phyloP scores from a whole-genome alignment of 2,888 invertebrate genomes.

The Rotaria socialis region DNA sequence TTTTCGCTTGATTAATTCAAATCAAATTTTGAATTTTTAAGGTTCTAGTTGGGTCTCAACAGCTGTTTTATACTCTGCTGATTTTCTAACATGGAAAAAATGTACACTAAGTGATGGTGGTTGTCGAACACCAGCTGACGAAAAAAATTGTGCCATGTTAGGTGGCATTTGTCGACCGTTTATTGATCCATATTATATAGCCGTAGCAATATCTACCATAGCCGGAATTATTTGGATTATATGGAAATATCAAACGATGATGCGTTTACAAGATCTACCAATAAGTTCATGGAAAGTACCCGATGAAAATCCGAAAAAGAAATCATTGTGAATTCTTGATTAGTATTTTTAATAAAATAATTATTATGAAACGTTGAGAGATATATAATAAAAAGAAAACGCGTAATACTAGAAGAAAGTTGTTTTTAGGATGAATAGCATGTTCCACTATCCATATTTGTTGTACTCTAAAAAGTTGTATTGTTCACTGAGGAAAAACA shows the following conservation, averaged over 20 bases:
- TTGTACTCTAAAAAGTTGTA: background rate
- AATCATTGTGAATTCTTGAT: background rate
- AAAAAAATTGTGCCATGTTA: conserved; percentile 24
- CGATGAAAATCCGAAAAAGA: background rate
- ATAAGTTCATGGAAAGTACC: conserved; percentile 40
- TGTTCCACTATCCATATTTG: background rate
- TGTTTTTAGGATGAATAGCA: background rate
- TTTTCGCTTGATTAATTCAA: background rate
- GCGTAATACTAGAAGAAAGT: background rate
- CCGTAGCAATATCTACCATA: conserved; percentile 32
- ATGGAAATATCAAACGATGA: conserved; percentile 17
- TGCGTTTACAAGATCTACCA: conserved; percentile 40
- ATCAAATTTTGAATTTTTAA: background rate
- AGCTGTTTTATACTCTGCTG: conserved; percentile 41
- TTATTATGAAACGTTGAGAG: background rate
- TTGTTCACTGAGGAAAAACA: background rate
- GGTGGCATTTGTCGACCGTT: conserved; percentile 39
- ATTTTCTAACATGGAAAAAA: conserved; percentile 41
- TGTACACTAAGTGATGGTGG: conserved; percentile 34
- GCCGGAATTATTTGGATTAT: conserved; percentile 43
- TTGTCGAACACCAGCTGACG: conserved; percentile 31
- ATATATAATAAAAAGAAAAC: background rate
- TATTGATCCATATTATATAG: conserved; percentile 44
- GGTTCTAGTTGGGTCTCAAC: conserved; percentile 41
- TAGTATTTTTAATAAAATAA: background rate